A percentile compares a stretch with the other conserved stretches of the same genome.
Evolutionary conservation across 2,888 invertebrate species (phyloP).

Genomic region (Ochropacha duplaris): DNA sequence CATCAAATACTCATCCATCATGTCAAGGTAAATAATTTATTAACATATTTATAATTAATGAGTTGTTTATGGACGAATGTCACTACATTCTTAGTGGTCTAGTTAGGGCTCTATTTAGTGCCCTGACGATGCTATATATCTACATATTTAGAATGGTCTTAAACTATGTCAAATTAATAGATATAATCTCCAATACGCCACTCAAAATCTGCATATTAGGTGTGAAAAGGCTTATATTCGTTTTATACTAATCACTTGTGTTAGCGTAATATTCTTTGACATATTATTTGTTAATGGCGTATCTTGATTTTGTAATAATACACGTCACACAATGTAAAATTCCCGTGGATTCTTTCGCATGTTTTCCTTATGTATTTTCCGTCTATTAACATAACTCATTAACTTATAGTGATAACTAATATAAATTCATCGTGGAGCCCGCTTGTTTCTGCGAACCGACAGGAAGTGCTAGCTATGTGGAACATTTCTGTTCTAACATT

Average conservation of each 20-base stretch:
- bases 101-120: neutral
- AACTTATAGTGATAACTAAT: neutral
- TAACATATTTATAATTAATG: neutral
- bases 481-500: constrained; percentile 34
- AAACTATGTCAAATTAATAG: too few species aligned
- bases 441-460: constrained; percentile 46
- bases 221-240: neutral
- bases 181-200: too few species aligned
- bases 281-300: neutral
- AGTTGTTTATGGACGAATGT: neutral
- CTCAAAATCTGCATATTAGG: too few species aligned
- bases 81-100: neutral
- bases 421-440: constrained; percentile 6
- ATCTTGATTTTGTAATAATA: neutral
- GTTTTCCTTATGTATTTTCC: neutral
- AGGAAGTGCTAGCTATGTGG: constrained; percentile 43
- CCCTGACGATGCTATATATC: too few species aligned
- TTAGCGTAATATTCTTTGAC: too few species aligned
- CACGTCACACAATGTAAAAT: neutral
- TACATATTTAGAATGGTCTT: too few species aligned
- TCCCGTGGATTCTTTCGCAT: neutral
- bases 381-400: neutral
- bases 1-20: neutral
- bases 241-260: too few species aligned
- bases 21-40: neutral